phyloP scores from a whole-genome alignment of 2,888 invertebrate species.

The Lasioglossum malachurum region DNA sequence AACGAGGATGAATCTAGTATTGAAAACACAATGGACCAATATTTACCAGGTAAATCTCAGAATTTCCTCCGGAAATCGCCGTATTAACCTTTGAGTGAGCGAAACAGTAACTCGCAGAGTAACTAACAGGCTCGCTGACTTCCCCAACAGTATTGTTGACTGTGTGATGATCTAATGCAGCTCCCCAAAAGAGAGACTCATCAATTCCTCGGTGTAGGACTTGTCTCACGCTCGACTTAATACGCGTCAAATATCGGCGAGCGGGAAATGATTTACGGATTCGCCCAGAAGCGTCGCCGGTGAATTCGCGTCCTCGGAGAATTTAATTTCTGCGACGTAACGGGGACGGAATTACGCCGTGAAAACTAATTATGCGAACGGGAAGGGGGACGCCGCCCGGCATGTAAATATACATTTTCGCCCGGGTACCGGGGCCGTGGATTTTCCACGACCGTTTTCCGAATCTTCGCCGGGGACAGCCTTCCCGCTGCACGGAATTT shows the following conservation, averaged over 20 bases:
- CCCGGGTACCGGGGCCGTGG: background rate
- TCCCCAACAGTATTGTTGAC: background rate
- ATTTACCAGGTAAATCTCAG: background rate
- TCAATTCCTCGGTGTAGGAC: background rate
- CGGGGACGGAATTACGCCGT: slow-evolving; percentile 61
- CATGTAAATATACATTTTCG: slow-evolving; percentile 48
- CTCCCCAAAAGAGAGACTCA: background rate
- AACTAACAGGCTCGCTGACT: background rate
- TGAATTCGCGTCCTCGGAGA: slow-evolving; percentile 35
- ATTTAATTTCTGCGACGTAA: slow-evolving; percentile 58
- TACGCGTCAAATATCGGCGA: slow-evolving; percentile 17
- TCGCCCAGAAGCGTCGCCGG: background rate
- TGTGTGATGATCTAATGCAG: background rate
- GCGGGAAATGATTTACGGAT: slow-evolving; percentile 38
- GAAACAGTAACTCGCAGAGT: background rate
- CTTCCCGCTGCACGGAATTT: background rate
- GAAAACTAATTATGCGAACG: slow-evolving; percentile 60
- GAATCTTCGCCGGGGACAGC: background rate
- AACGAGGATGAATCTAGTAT: background rate
- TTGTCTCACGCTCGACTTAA: background rate
- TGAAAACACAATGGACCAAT: background rate
- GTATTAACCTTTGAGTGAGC: background rate
- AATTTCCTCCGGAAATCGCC: background rate
- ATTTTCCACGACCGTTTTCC: slow-evolving; percentile 20
- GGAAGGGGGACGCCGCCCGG: background rate